Evolutionary conservation across 2,113 vertebrate species (phyloP), one percentile per base, ranked within the genome.

Genomic region (Muntiacus reevesi): DNA sequence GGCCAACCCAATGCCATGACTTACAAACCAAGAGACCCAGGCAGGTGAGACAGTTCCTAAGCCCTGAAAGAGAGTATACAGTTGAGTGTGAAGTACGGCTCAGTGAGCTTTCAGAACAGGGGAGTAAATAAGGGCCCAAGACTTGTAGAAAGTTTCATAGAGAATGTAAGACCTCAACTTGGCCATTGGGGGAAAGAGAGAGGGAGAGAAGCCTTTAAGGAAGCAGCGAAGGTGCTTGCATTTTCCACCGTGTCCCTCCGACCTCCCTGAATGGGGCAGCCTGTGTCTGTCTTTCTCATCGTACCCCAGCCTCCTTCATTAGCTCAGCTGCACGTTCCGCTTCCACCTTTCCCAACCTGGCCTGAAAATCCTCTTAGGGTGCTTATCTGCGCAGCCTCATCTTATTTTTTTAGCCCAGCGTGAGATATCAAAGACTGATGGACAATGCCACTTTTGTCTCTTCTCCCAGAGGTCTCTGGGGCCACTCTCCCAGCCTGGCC

Each of bases 381-480:
- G 36, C 67, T 83, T 52, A 76, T 91, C 79, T 90, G 40, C 79
- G 87, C 59, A 78, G 76, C 50, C 30, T 91, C 50, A 83, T 87
- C 92, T 91, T 74, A 60, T 7, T 94, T 94, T 91, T 91, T 21
- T 2, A 93, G 91, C 47, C 40, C 85, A 67, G 10, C 1, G 0
- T n/a, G 78, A 27, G 60, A 19, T 92, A 71, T 59, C 76, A 93
- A 92, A 91, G 94, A 45, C 89, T 47, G 47, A 16, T 13, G 45
- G 40, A 97, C 59, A 94, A 90, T 64, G 28, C 52, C 50, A 94
- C 89, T 57, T 92, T 96, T 89, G 93, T 97, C 64, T 95, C 36
- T 28, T 76, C 87, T 96, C 92, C 62, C 88, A 86, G 83, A 91
- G 47, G 71, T 93, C 78, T 52, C 62, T 14, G 88, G 59, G 83